A percentile compares a stretch with the other conserved stretches of the same genome.
Conservation (phyloP, 2,797 vertebrate species). For the Lepilemur ruficaudatus region DNA sequence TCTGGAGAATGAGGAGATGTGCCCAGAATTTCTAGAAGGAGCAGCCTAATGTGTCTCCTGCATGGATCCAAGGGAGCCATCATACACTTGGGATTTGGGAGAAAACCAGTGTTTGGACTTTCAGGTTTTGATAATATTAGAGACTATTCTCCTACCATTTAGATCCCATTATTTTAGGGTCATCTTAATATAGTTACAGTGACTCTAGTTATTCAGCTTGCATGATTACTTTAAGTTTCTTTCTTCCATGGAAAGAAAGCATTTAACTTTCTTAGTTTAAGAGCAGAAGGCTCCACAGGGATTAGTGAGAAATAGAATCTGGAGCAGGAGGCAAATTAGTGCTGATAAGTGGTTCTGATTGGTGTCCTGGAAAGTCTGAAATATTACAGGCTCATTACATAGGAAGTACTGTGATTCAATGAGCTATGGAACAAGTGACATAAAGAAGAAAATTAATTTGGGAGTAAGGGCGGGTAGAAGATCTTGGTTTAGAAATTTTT, state of each 20-base stretch:
- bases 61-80: neutral
- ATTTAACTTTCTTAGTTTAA: conserved; percentile 61
- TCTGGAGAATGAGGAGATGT: neutral
- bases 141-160: neutral
- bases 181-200: conserved; percentile 9
- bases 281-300: conserved; percentile 44
- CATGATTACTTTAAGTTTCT: conserved; percentile 1
- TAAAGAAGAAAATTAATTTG: conserved; percentile 37
- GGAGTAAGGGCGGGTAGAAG: neutral
- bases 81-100: neutral
- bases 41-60: neutral
- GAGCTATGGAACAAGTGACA: conserved; percentile 37
- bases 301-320: conserved; percentile 55
- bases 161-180: neutral
- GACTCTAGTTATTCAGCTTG: conserved; percentile 26
- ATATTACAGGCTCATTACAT: conserved; percentile 61
- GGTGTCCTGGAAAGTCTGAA: conserved; percentile 67
- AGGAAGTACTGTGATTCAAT: conserved; percentile 20
- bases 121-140: neutral
- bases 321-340: conserved; percentile 63
- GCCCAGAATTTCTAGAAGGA: conserved; percentile 38
- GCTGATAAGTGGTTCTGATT: conserved; percentile 54
- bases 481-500: conserved; percentile 46
- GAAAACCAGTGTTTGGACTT: neutral
- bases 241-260: conserved; percentile 34